phyloP scores from a whole-genome alignment of 2,113 vertebrate species.

The Trematocara stigmaticum region DNA sequence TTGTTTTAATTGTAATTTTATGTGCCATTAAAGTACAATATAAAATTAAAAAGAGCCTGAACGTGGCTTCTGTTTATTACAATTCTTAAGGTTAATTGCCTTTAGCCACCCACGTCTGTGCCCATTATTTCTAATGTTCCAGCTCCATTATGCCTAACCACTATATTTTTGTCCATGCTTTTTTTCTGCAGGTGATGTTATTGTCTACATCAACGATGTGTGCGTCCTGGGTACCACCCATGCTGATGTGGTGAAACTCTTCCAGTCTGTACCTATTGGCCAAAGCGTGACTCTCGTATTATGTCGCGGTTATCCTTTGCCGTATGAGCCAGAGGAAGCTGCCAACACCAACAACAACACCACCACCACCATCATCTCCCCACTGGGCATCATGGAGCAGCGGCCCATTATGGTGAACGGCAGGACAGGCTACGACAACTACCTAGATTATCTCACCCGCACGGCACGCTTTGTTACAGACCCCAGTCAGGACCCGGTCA shows the following conservation, averaged over 20 bases:
- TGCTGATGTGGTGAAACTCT: constrained; percentile 97
- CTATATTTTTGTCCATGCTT: not conserved
- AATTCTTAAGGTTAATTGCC: not conserved
- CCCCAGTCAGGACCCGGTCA: constrained; percentile 74
- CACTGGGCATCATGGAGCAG: constrained; percentile 92
- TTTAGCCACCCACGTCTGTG: not conserved
- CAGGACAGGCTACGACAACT: constrained; percentile 92
- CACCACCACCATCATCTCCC: constrained; percentile 80
- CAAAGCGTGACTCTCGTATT: constrained; percentile 94
- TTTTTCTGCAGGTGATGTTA: constrained; percentile 86
- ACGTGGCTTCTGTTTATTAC: not conserved
- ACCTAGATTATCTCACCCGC: constrained; percentile 96
- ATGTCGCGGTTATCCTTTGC: constrained; percentile 94
- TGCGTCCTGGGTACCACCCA: constrained; percentile 98
- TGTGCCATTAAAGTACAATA: not conserved
- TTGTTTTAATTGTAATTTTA: not conserved
- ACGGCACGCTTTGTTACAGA: constrained; percentile 83
- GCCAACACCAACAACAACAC: constrained; percentile 64
- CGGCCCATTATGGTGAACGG: constrained; percentile 91
- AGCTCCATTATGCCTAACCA: not conserved
- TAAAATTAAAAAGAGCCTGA: not conserved
- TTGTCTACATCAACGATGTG: constrained; percentile 98
- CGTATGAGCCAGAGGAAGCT: constrained; percentile 93
- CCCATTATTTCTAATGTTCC: not conserved
- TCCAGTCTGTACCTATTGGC: constrained; percentile 96